Base-by-base conservation (phyloP, 1,140 invertebrate genomes). In the Drosophila nigromelanica region DNA sequence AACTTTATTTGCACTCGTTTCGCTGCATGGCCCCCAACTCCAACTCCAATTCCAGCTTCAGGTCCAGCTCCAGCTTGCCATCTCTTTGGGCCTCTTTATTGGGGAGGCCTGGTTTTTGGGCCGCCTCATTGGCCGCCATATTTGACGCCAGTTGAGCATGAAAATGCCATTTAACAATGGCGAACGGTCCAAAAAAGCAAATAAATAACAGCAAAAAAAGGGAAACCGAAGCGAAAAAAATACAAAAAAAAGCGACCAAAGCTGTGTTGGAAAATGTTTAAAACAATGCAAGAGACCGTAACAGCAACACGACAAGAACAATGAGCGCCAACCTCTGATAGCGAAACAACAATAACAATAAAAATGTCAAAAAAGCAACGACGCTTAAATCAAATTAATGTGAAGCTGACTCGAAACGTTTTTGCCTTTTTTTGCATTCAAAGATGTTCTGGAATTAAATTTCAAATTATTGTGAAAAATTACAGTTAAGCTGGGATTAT, bases 61-160 rank as follows among this genome's bases (percentile, higher is more conserved):
- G 33, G 6, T 7, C 39, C 11, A 12, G 33, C 55, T 24, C 4
- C 42, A 58, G 3, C 18, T 50, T 8, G 3, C 24, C 14, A n/a
- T 40, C 52, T 5, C 52, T 5, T 33, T 33, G 4, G 10, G 35
- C 33, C 15, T 47, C 14, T 4, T 35, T 37, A 27, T 27, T 27
- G 27, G 14, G 50, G 24, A 30, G 56, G 27, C 56, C 24, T 63
- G 72, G 43, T 18, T 21, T n/a, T 27, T 70, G 54, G 59, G 63
- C 47, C 54, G 73, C 59, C 73, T 73, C 71, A 73, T 77, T 77
- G 74, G 63, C 48, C 75, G 69, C 78, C 82, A 86, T 87, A 86
- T 87, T 89, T 87, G 82, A 87, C 82, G 78, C 83, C 82, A 87
- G 83, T 86, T 86, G 69, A 86, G 82, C 82, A 87, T 87, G 82